Evolutionary conservation across 2,113 vertebrate species (phyloP).

Genomic region (Malurus elegans): DNA sequence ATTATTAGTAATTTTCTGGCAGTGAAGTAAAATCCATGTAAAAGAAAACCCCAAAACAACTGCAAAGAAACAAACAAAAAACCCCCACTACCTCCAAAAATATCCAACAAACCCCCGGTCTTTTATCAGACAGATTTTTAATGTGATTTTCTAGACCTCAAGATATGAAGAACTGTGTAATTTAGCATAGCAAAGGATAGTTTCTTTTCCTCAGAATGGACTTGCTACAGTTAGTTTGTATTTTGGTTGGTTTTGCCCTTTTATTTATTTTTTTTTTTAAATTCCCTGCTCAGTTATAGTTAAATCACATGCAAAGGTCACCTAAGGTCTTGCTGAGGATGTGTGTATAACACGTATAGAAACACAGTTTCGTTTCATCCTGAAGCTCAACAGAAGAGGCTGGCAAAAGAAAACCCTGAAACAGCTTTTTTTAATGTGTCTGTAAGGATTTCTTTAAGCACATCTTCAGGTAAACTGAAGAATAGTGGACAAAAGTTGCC

Average conservation of each 20-base stretch:
- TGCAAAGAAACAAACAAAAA: too few relatives aligned
- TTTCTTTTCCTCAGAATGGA: not conserved
- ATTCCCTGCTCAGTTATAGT: not conserved
- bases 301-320: not conserved
- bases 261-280: not conserved
- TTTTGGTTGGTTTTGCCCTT: not conserved
- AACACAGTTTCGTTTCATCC: not conserved
- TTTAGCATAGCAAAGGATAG: not conserved
- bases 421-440: not conserved
- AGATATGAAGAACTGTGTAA: not conserved
- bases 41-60: too few relatives aligned
- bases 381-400: not conserved
- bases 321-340: not conserved
- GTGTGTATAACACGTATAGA: not conserved
- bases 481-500: not conserved
- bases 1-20: not conserved
- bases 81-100: too few relatives aligned
- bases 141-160: not conserved
- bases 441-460: not conserved
- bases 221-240: not conserved
- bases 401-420: not conserved
- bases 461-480: not conserved
- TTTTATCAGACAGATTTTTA: not conserved
- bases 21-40: not conserved
- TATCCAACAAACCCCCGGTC: not conserved